Evolutionary conservation across 2,113 vertebrate genomes (phyloP).

Genomic region (Eonycteris spelaea): DNA sequence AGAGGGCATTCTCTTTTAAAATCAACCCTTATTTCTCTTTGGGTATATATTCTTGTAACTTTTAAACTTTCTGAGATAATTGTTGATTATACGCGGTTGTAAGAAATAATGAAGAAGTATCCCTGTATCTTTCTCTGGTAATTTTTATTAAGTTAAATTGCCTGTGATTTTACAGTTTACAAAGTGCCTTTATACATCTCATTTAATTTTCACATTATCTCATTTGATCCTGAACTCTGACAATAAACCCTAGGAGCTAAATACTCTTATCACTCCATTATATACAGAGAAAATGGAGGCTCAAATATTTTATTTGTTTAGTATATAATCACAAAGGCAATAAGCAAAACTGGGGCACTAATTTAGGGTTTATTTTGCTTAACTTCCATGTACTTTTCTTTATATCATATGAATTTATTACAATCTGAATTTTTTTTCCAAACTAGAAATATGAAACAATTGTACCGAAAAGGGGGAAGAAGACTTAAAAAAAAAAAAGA

Average conservation of each 20-base stretch:
- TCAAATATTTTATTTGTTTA: background rate
- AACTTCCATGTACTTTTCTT: background rate
- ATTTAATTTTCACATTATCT: background rate
- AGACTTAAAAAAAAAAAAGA: background rate
- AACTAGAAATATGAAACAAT: background rate
- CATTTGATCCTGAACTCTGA: background rate
- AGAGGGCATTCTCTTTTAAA: background rate
- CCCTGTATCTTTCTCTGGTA: background rate
- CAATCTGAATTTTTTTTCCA: background rate
- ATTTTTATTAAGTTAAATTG: constrained; percentile 12
- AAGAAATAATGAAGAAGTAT: background rate
- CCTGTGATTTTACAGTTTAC: background rate
- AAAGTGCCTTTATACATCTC: background rate
- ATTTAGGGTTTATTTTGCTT: background rate
- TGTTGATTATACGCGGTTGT: background rate
- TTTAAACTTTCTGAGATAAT: background rate
- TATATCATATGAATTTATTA: background rate
- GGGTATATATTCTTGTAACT: background rate
- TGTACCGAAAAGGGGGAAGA: background rate
- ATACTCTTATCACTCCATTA: background rate
- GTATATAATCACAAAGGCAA: background rate
- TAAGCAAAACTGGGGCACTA: background rate
- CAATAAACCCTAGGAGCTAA: background rate
- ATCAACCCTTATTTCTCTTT: background rate
- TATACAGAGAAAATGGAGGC: background rate